Conservation (phyloP, 2,888 invertebrate species). For the Hedychridium roseum region DNA sequence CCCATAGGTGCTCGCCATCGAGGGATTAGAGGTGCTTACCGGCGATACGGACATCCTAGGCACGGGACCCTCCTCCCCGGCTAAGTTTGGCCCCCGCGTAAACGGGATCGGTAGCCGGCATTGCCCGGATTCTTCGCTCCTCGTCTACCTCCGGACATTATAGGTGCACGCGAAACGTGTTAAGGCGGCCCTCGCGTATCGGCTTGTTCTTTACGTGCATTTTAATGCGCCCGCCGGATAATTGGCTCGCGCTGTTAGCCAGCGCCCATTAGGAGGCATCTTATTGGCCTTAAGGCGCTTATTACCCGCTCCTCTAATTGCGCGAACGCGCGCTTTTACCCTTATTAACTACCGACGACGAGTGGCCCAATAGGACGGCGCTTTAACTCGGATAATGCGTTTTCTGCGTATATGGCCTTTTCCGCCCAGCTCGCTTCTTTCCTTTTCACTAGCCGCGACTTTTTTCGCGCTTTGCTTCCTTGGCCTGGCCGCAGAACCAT, state of each 20-base stretch:
- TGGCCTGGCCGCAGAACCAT: too few relatives aligned
- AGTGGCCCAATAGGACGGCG: constrained; percentile 43
- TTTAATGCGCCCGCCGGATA: constrained; percentile 48
- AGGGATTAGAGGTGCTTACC: constrained; percentile 25
- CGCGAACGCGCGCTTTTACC: constrained; percentile 51
- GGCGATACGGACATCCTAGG: constrained; percentile 9
- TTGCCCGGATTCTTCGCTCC: constrained; percentile 12
- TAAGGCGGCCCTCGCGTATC: constrained; percentile 21
- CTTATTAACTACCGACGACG: constrained; percentile 54
- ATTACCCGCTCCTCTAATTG: constrained; percentile 59
- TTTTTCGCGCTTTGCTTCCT: constrained; percentile 5
- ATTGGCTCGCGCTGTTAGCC: constrained; percentile 57
- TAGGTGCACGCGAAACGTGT: constrained; percentile 12
- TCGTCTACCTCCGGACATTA: too few relatives aligned
- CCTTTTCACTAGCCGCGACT: constrained; percentile 10
- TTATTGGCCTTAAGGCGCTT: constrained; percentile 61
- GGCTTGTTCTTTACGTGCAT: constrained; percentile 26
- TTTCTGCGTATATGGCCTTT: constrained; percentile 36
- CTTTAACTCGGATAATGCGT: constrained; percentile 43
- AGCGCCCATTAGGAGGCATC: constrained; percentile 60
- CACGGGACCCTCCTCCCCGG: not conserved
- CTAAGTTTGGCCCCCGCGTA: not conserved
- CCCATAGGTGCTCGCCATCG: constrained; percentile 13
- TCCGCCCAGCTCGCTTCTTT: constrained; percentile 3
- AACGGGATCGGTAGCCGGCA: not conserved